Base-by-base conservation (phyloP, 53 echinoderm and acorn worm genomes). In the Apostichopus leukothele region DNA sequence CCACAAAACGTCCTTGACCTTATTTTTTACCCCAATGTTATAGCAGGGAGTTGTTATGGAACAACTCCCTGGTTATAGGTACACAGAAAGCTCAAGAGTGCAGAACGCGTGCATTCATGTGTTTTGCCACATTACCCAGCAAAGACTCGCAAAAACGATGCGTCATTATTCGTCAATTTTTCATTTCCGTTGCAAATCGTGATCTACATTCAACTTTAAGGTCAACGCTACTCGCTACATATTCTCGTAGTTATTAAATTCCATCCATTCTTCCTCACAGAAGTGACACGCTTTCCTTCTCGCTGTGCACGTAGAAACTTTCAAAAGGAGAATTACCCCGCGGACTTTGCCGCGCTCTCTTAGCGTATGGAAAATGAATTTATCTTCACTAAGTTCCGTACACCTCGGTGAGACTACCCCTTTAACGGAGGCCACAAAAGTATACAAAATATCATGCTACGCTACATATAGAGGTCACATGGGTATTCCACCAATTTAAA, bases 141-240 rank as follows among this genome's bases (percentile, higher is more conserved):
- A 18, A 6, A 13, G 11, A 63, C 63, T 63, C 63, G 11, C 63
- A 63, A 6, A 19, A 71, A 19, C 18, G 5, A 71, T 19, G 71
- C 18, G 71, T 18, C 71, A 71, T 54, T 25, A 81, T 55, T 81
- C 81, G n/a, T n/a, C 81, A 51, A 81, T 10, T 79, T 53, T 81
- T 2, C 18, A 54, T 52, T n/a, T 54, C n/a, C 4, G 51, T 79
- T 50, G 79, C 39, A 53, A 20, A 54, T 55, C 51, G 81, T 19
- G 54, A 81, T 13, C 71, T 71, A n/a, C 18, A n/a, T 18, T 71
- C 71, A 18, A 71, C 18, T 3, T n/a, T n/a, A 71, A 71, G 71
- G 6, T n/a, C 18, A 19, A 54, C 81, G 54, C 14, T 71, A 19
- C 6, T n/a, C 71, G 71, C 5, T 18, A 71, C 18, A 71, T 71